Base-by-base conservation (phyloP, 2,888 invertebrate species). In the Rhagonycha fulva region DNA sequence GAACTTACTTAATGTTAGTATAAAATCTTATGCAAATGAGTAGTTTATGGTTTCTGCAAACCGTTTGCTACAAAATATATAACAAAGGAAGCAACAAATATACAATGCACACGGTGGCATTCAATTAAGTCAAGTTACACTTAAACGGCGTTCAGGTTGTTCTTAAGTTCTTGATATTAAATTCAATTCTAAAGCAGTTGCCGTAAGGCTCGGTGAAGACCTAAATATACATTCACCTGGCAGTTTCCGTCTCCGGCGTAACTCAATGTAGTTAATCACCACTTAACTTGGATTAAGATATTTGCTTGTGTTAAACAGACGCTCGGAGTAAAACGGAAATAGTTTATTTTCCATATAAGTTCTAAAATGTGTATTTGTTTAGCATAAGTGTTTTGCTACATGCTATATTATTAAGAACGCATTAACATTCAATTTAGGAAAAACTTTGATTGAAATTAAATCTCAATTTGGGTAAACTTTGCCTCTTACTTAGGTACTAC, bases 231-330 rank as follows among this genome's bases (percentile, higher is more conserved):
- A 78, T 76, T 78, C 72, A 76, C 75, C 72, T 76, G 76, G 69
- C 76, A 72, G 71, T 76, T 78, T 76, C 74, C 78, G 74, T 78
- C 74, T 71, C 71, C 74, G 60, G 63, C 74, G 74, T 70, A 78
- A 76, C 74, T 76, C 74, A 74, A 74, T 76, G 70, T 72, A 78
- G 71, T 76, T 78, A 78, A 78, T 76, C 68, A 78, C 74, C 76
- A 78, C 76, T 78, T 78, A 78, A 69, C 76, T 74, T 68, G 76
- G 78, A 75, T 78, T 78, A 75, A 71, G 77, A 73, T 78, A 75
- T 77, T 78, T 75, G 75, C 75, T 78, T 72, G 73, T 71, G 71
- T 70, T 70, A 75, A 75, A 72, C 74, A 75, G 72, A 72, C 67
- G 74, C 72, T 72, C 77, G 68, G 71, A 70, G 69, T 66, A 62